Evolutionary conservation across 1,140 invertebrate genomes (phyloP).

Genomic region (Stenopsyche tienmushanensis): DNA sequence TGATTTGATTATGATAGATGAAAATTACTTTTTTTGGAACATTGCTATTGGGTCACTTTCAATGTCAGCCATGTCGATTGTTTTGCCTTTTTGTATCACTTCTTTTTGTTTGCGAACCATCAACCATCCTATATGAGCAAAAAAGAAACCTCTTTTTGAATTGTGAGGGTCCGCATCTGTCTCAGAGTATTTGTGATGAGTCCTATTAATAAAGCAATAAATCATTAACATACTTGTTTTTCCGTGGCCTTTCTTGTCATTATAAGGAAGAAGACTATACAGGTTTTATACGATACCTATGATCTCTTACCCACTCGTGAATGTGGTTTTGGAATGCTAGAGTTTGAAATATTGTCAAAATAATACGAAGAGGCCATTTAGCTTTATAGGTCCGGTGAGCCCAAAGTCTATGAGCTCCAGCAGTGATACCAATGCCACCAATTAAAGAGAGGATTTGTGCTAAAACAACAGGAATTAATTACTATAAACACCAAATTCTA

Average conservation of each 20-base stretch:
- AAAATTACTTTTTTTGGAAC: conserved; percentile 69
- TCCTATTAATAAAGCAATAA: conserved; percentile 47
- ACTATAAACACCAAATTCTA: conserved; percentile 59
- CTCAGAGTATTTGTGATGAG: conserved; percentile 69
- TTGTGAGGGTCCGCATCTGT: conserved; percentile 70
- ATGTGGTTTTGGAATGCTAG: conserved; percentile 58
- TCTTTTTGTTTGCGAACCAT: conserved; percentile 61
- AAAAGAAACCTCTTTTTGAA: conserved; percentile 64
- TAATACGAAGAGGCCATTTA: conserved; percentile 64
- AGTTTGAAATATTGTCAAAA: conserved; percentile 55
- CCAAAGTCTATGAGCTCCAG: conserved; percentile 83
- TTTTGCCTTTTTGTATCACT: conserved; percentile 65
- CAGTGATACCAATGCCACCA: conserved; percentile 70
- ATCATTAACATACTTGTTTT: not conserved
- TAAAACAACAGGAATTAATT: too few species aligned
- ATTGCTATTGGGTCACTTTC: conserved; percentile 67
- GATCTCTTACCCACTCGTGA: conserved; percentile 60
- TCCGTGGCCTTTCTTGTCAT: too few species aligned
- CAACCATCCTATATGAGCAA: conserved; percentile 66
- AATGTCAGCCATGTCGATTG: conserved; percentile 71
- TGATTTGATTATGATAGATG: too few species aligned
- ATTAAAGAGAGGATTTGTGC: conserved; percentile 35
- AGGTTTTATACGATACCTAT: conserved; percentile 55
- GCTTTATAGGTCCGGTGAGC: conserved; percentile 82
- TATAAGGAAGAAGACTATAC: too few species aligned